Base-by-base conservation (phyloP, 2,797 vertebrate genomes). In the Myotis vivesi region DNA sequence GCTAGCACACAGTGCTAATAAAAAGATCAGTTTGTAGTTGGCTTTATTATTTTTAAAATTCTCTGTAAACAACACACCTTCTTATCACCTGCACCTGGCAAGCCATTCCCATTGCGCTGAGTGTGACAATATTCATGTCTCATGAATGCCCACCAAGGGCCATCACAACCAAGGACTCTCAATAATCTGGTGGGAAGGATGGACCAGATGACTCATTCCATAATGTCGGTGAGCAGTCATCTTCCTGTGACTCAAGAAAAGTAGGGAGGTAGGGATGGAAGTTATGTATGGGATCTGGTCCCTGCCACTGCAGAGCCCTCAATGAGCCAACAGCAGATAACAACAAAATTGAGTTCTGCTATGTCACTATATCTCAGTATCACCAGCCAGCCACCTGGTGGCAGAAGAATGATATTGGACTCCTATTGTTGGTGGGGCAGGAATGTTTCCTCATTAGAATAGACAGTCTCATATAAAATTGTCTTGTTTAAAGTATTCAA, bases 361-460 rank as follows among this genome's bases (percentile, higher is more conserved):
- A 0, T 69, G 66, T 86, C 59, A 81, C 36, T 44, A 30, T 46
- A 69, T n/a, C 66, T 79, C 71, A 79, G 17, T 86, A 81, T 94
- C 80, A 91, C 28, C 49, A 81, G 80, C 88, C 33, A 93, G 91
- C 91, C 79, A 85, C 69, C 84, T 94, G 87, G 91, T 91, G 91
- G 88, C 84, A 62, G 80, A 91, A 79, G 82, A 80, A 91, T 94
- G 73, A 93, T 88, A 90, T 38, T 89, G 41, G 59, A 92, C 30
- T 84, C 28, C 28, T 82, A 4, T 62, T 59, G 66, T 36, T 86
- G 46, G 30, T 13, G 15, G 49, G 41, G 2, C 41, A 77, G 71
- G 30, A 89, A 72, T 82, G 13, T 72, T 59, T 64, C 28, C 36
- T 89, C 33, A 30, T 44, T 89, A 41, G 44, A 87, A 82, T 46